Conservation (phyloP, 1,140 invertebrate genomes). For the Euura saliciscinereae region DNA sequence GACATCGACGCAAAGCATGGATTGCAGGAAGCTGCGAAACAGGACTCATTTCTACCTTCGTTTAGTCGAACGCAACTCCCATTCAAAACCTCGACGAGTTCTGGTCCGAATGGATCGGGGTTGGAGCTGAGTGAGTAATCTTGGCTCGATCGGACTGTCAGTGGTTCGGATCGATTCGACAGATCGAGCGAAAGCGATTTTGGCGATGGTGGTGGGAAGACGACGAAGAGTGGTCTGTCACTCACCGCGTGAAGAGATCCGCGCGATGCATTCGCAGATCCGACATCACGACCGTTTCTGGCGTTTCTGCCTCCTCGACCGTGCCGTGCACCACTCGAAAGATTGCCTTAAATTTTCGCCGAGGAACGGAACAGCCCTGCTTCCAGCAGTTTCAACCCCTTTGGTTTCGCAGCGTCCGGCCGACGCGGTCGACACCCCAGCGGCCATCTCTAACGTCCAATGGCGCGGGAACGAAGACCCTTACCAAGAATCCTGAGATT, state of each 20-base stretch:
- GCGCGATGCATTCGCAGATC: neutral
- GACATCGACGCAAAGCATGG: too few species aligned
- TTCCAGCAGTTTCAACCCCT: conserved; percentile 29
- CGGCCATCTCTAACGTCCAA: conserved; percentile 35
- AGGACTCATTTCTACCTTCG: too few species aligned
- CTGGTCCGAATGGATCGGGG: too few species aligned
- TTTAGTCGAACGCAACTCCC: too few species aligned
- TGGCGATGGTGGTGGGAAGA: neutral
- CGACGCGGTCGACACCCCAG: conserved; percentile 29
- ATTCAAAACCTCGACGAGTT: too few species aligned
- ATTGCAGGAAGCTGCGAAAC: too few species aligned
- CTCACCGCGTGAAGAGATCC: neutral
- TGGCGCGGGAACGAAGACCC: conserved; percentile 27
- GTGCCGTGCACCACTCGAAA: neutral
- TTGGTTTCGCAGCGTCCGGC: conserved; percentile 35
- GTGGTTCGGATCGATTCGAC: neutral
- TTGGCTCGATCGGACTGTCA: neutral
- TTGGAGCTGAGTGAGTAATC: neutral
- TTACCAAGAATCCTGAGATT: neutral
- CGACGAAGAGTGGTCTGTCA: neutral
- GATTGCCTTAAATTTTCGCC: neutral
- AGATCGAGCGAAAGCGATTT: neutral
- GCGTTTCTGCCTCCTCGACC: too few species aligned
- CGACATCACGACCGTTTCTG: neutral
- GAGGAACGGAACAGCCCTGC: neutral